Base-by-base conservation (phyloP, 2,888 invertebrate species). In the Acanthosepion lycidas region DNA sequence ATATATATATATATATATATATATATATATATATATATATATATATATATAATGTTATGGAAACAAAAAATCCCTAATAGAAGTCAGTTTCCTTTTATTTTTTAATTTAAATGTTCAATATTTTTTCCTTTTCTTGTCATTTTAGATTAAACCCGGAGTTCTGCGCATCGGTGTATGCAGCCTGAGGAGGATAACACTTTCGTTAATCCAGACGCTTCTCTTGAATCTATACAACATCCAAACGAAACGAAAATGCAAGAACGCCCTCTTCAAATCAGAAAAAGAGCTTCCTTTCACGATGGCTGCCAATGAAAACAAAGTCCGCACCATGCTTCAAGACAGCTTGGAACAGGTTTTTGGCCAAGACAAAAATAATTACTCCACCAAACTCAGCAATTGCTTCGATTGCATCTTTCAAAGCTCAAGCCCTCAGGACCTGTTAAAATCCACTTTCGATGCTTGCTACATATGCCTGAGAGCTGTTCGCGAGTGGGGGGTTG, bases 221-320 rank as follows among this genome's bases (percentile, higher is more conserved):
- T 94, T 95, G 33, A 96, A 96, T 94, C 94, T 96, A 59, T 95
- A 96, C 95, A 96, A 96, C 91, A 95, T 96, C 33, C 95, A 95
- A 53, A 94, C 95, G 92, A 96, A 96, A 93, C 91, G 95, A 18
- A 95, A 95, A 20, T 95, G 96, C 91, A 93, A 64, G n/a, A 94
- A 91, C 33, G 42, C 92, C 9, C 26, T 48, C 15, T 95, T 95
- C 92, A 53, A 94, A 92, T 95, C 95, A 28, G 92, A 48, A 23
- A 55, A 94, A 23, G 94, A 78, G 59, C 94, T 93, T 49, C 92
- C 95, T 91, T 94, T 93, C 42, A 20, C 51, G 23, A 55, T 78
- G 4, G 95, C 95, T n/a, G 92, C 95, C n/a, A 95, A 94, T 91
- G 42, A 94, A 15, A 51, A 59, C 12, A 94, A 93, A 18, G 94